phyloP scores from a whole-genome alignment of 2,797 vertebrate genomes.

The Lithobates sylvaticus region DNA sequence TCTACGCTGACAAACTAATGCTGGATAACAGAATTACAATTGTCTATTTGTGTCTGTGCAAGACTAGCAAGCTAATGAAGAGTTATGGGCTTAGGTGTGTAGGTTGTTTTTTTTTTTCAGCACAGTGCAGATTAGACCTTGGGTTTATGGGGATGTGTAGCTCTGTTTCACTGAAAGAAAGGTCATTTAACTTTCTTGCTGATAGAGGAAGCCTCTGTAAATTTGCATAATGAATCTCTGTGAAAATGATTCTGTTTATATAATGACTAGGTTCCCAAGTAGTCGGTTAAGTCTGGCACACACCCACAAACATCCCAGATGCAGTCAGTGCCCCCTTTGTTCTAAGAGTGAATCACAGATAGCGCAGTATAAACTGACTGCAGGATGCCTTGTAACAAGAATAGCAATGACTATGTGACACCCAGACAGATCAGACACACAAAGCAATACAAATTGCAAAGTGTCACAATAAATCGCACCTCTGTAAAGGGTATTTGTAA shows the following conservation, averaged over 20 bases:
- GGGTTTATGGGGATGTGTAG: no score
- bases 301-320: neutral
- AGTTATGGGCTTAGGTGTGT: no score
- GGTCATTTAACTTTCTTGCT: neutral
- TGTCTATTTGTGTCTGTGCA: neutral
- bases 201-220: neutral
- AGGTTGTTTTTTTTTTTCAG: no score
- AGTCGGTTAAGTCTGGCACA: neutral
- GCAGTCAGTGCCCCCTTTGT: neutral
- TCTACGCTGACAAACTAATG: neutral
- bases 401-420: neutral
- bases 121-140: no score
- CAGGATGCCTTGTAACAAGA: neutral
- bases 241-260: neutral
- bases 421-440: neutral
- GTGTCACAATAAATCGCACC: neutral
- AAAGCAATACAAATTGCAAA: neutral
- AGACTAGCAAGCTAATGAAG: neutral
- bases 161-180: neutral
- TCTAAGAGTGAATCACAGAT: neutral
- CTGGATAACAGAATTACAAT: neutral
- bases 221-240: neutral
- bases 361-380: neutral
- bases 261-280: neutral
- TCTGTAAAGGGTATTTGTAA: no score